Base-by-base conservation (phyloP, 2,888 invertebrate genomes). In the Urechis unicinctus region DNA sequence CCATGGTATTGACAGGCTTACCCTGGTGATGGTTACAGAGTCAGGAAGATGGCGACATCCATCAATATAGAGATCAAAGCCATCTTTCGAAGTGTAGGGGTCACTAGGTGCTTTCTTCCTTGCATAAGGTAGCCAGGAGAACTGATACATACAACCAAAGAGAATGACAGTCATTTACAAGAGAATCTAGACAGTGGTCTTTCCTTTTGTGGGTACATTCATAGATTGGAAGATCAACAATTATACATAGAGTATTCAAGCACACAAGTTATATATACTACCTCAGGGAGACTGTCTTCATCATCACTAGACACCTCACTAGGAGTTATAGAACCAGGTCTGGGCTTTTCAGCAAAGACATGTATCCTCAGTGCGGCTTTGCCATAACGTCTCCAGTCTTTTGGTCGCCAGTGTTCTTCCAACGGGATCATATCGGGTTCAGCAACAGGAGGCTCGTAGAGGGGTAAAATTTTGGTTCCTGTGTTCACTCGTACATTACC, bases 11-110 rank as follows among this genome's bases (percentile, higher is more conserved):
- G 9, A 36, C 9, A 17, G n/a, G 25, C 64, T 53, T 55, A 74
- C 75, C 66, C 71, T 71, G 24, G 73, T 61, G 52, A 72, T 70
- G 21, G 74, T 74, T 31, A 69, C 70, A 28, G 69, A 67, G 55
- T 75, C 74, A n/a, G 76, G 76, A 21, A 76, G 62, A 57, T 65
- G 68, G 53, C 72, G 61, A 56, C 74, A 70, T 1, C 68, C 70
- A 62, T 76, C 76, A 44, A 76, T 66, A 61, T 76, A 76, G 22
- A 76, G 53, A 62, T 76, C 76, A 68, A 76, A 74, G 22, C 76
- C 76, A 61, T 75, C 74, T 30, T 67, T 68, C 9, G 65, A 56
- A 28, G 66, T 57, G 60, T 68, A 76, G 3, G 73, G 72, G 30
- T 73, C 73, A 41, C 62, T 63, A 2, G 67, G 66, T 43, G 72